Evolutionary conservation across 1,140 invertebrate species (phyloP), one percentile per base, ranked within the genome.

Genomic region (Pachypeltis micranthus): DNA sequence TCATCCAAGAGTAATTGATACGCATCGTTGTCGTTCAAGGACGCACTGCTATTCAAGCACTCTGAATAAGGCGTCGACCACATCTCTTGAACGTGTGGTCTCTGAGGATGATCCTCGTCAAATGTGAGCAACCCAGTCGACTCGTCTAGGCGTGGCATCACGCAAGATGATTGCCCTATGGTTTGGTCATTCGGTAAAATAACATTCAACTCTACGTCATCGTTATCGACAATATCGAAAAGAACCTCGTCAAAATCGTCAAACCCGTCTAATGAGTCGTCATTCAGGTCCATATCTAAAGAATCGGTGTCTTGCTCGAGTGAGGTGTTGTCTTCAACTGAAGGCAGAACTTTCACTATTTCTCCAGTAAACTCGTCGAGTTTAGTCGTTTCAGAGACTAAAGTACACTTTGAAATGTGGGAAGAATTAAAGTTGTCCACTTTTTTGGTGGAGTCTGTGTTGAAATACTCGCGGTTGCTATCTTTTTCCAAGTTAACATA

Each of bases 201-300:
- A 51, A 10, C 47, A 21, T 21, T 21, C 23, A 51, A 51, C 10
- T 21, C 47, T 21, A 21, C 28, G 28, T 27, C 23, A n/a, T 62
- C 44, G 4, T 28, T 19, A 4, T 62, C 55, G 1, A 63, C 27
- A 25, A 44, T 25, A 54, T 64, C 63, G 60, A 64, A 64, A 26
- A 64, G 44, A 1, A 60, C 2, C 24, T 58, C 63, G 51, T 64
- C 63, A 51, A 64, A 56, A 54, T 64, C 63, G 44, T 64, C 63
- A 59, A 64, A 64, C 23, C 63, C 63, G 60, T 64, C 63, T 29
- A 56, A 60, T 12, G 63, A 64, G 44, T 64, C 63, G 28, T 64
- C 63, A 54, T 64, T 64, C n/a, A 56, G 19, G 29, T 64, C 63
- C 57, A 64, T 64, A 19, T 64, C 63, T 29, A 64, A 64, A 19